Evolutionary conservation across 2,888 invertebrate species (phyloP).

Genomic region (Agonopterix alstromeriana): DNA sequence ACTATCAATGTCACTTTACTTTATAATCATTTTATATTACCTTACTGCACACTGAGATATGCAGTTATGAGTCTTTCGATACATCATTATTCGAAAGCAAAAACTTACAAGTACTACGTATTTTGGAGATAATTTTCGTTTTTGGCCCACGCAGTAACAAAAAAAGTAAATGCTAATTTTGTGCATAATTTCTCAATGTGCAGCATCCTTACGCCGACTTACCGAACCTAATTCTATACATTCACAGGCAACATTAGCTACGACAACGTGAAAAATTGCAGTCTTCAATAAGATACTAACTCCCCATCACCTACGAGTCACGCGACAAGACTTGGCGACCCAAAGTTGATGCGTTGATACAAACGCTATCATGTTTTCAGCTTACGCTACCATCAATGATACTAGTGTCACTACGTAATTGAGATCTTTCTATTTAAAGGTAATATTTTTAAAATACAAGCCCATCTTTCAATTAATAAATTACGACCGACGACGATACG

Average conservation of each 20-base stretch:
- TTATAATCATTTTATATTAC: background rate
- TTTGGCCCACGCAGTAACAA: no score
- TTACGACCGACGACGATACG: no score
- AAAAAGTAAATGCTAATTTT: no score
- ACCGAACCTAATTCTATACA: conserved; percentile 44
- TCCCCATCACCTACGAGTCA: conserved; percentile 39
- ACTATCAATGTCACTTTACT: conserved; percentile 6
- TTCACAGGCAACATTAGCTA: conserved; percentile 58
- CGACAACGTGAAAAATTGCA: conserved; percentile 64
- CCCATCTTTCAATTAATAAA: no score
- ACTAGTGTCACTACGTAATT: no score
- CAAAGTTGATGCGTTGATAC: conserved; percentile 19
- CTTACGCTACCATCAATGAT: no score
- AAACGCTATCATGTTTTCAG: background rate
- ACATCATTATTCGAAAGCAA: no score
- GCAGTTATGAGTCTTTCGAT: background rate
- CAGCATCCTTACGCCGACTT: conserved; percentile 30
- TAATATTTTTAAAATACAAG: no score
- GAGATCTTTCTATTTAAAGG: no score
- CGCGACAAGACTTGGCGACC: conserved; percentile 62
- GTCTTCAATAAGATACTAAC: conserved; percentile 69
- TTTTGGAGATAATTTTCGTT: no score
- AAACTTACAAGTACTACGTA: no score
- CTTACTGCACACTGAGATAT: conserved; percentile 27
- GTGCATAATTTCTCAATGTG: conserved; percentile 22